These are phyloP conservation scores for Holacanthella duospinosa DNA, from an alignment of 2,888 invertebrate species.

Conservation along the genomic window DNA sequence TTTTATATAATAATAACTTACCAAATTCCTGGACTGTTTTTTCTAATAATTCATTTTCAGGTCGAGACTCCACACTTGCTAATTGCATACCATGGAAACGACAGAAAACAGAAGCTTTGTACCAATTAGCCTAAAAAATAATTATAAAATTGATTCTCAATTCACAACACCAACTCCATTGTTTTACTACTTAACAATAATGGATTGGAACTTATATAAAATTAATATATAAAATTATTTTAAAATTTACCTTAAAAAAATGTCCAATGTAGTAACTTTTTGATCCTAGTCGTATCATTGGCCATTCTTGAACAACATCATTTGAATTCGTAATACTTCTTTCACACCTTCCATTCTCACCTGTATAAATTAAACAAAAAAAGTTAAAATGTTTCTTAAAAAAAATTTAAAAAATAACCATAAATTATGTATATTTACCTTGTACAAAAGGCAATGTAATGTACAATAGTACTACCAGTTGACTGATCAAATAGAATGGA, in stretches of 20 bases:
- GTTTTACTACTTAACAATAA: not conserved
- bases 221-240: not conserved
- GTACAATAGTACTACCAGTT: too few species aligned
- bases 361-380: not conserved
- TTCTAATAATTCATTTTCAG: conserved; percentile 79
- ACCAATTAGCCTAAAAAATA: conserved; percentile 78
- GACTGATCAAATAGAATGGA: too few species aligned
- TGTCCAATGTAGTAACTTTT: conserved; percentile 83
- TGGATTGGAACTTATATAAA: not conserved
- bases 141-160: not conserved
- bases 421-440: not conserved
- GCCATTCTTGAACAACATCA: conserved; percentile 43
- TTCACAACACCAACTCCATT: not conserved
- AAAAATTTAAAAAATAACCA: too few species aligned
- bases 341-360: not conserved
- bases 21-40: conserved; percentile 83
- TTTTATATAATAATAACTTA: conserved; percentile 41
- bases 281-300: conserved; percentile 72
- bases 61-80: conserved; percentile 77
- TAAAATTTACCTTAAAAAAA: conserved; percentile 89
- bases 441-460: too few species aligned
- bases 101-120: conserved; percentile 81
- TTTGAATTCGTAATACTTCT: not conserved
- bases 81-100: conserved; percentile 87
- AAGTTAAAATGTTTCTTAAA: not conserved